phyloP scores from a whole-genome alignment of 2,797 vertebrate genomes.

The Tenualosa thibaudeaui region DNA sequence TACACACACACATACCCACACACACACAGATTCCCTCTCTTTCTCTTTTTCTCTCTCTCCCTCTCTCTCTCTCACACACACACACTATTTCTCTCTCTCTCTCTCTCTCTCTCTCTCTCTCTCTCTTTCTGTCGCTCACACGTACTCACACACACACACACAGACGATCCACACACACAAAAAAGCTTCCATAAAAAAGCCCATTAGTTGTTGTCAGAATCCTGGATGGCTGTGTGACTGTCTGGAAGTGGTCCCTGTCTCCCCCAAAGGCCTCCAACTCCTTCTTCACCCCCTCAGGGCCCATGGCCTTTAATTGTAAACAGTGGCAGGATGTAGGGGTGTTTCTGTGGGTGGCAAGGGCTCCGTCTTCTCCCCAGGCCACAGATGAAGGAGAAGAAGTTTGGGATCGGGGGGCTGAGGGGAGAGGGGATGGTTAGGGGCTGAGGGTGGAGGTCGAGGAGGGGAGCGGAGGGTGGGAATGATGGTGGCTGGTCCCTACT shows the following conservation, averaged over 20 bases:
- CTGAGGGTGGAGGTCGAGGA: neutral
- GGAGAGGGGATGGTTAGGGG: conserved; percentile 20
- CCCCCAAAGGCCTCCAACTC: conserved; percentile 49
- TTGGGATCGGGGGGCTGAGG: conserved; percentile 23
- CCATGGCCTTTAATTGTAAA: conserved; percentile 43
- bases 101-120: neutral
- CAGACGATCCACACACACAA: neutral
- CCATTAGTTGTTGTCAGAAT: conserved; percentile 7
- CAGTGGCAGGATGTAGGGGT: conserved; percentile 39
- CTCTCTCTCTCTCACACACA: neutral
- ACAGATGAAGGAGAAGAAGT: conserved; percentile 26
- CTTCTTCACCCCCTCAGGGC: conserved; percentile 46
- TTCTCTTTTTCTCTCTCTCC: too few species aligned
- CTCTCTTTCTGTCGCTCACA: neutral
- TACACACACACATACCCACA: neutral
- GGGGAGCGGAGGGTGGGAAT: conserved; percentile 29
- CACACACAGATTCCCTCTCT: too few species aligned
- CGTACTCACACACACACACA: neutral
- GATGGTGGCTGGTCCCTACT: conserved; percentile 54
- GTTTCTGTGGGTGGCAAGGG: conserved; percentile 34
- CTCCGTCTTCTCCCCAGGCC: conserved; percentile 4
- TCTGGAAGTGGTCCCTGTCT: conserved; percentile 3
- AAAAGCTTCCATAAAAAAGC: neutral
- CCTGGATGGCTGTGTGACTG: neutral
- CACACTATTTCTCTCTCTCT: neutral